phyloP scores from a whole-genome alignment of 2,113 vertebrate species.

The Scomber colias region DNA sequence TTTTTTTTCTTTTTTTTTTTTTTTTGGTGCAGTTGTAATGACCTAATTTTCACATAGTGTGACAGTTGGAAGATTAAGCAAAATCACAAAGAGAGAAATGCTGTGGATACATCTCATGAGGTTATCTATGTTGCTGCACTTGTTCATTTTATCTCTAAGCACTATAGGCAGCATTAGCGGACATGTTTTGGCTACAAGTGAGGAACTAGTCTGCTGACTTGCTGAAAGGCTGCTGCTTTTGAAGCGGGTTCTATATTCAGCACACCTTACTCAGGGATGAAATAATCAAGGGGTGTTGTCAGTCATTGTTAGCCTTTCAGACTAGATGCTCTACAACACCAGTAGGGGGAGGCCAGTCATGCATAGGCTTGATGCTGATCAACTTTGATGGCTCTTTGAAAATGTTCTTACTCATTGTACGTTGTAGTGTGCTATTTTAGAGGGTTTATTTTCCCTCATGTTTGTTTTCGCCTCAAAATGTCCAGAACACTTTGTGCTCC shows the following conservation, averaged over 20 bases:
- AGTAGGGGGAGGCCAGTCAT: slow-evolving; percentile 48
- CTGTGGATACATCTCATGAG: background rate
- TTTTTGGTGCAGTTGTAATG: slow-evolving; percentile 26
- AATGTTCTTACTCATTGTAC: slow-evolving; percentile 66
- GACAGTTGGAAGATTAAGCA: background rate
- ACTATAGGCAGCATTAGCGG: background rate
- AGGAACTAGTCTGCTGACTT: background rate
- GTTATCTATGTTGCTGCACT: background rate
- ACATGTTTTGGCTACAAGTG: slow-evolving; percentile 1
- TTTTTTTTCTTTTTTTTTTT: background rate
- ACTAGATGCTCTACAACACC: slow-evolving; percentile 44
- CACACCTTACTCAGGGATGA: slow-evolving; percentile 55
- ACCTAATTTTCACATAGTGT: slow-evolving; percentile 48
- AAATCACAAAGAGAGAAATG: background rate
- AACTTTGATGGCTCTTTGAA: slow-evolving; percentile 60
- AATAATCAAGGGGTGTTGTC: slow-evolving; percentile 62
- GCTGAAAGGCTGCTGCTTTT: slow-evolving; percentile 30
- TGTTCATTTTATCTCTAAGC: slow-evolving; percentile 7
- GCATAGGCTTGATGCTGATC: slow-evolving; percentile 49
- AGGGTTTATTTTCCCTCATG: slow-evolving; percentile 42
- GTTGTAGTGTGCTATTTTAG: slow-evolving; percentile 52
- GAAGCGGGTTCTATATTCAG: slow-evolving; percentile 25
- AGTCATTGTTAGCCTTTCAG: slow-evolving; percentile 55
- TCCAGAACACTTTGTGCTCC: slow-evolving; percentile 60
- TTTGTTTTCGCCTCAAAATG: slow-evolving; percentile 62